phyloP scores from a whole-genome alignment of 2,113 vertebrate species.

The Onychostoma macrolepis region DNA sequence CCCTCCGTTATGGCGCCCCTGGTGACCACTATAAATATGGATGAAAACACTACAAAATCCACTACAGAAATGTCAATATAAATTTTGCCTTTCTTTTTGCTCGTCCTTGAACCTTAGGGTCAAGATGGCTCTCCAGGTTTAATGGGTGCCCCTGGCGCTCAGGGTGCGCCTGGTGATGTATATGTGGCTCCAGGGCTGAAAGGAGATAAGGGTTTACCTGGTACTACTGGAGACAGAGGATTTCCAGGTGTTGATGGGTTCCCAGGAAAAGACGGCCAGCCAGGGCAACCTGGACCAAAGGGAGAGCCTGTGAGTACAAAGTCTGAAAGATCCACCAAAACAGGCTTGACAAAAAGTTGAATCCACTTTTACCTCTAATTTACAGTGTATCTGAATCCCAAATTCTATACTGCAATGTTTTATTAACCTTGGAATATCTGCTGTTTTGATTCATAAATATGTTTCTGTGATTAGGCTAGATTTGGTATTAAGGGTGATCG shows the following conservation, averaged over 20 bases:
- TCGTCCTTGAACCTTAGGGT: constrained; percentile 76
- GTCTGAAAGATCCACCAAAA: neutral
- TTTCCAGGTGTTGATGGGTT: constrained; percentile 81
- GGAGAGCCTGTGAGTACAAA: constrained; percentile 83
- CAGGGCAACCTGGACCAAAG: constrained; percentile 84
- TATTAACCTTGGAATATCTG: neutral
- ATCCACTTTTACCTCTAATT: neutral
- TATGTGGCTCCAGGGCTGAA: constrained; percentile 81
- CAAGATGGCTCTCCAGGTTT: constrained; percentile 80
- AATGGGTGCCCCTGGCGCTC: constrained; percentile 84
- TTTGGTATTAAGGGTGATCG: constrained; percentile 90
- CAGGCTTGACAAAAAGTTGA: neutral
- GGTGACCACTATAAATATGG: neutral
- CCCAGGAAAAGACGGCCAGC: constrained; percentile 84
- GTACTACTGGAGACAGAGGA: constrained; percentile 80
- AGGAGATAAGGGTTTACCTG: constrained; percentile 88
- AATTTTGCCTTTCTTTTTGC: neutral
- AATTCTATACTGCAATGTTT: neutral
- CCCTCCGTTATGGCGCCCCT: too few species aligned
- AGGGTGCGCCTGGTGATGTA: constrained; percentile 92
- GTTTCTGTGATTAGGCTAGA: constrained; percentile 76
- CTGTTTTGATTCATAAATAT: neutral
- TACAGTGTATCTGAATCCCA: neutral
- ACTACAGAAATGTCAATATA: too few species aligned
- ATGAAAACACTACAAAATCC: neutral